Conservation (phyloP, 1,140 invertebrate species). For the Nomia melanderi region DNA sequence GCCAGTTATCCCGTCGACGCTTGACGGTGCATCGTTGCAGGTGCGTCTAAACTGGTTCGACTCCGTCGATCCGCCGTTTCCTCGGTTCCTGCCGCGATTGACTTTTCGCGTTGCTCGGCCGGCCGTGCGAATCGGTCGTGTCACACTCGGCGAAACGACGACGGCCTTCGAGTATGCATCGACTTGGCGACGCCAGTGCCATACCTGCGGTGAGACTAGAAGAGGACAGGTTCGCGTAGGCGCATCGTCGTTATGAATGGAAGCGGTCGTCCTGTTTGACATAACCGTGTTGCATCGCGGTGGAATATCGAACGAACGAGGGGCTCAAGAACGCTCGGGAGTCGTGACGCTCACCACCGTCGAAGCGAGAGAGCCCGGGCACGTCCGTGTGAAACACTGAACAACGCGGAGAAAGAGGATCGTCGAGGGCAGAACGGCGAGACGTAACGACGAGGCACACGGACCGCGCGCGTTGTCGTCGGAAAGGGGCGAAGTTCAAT, state of each 20-base stretch:
- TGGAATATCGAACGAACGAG: no score
- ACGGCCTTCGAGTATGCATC: slow-evolving; percentile 6
- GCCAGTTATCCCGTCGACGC: slow-evolving; percentile 39
- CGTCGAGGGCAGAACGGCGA: not conserved
- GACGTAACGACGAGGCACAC: not conserved
- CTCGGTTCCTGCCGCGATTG: no score
- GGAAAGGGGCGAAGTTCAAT: slow-evolving; percentile 14
- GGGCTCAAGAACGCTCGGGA: not conserved
- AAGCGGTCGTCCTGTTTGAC: not conserved
- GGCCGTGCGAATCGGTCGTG: no score
- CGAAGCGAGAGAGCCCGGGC: no score
- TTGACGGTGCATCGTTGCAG: slow-evolving; percentile 23
- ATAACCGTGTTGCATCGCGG: not conserved
- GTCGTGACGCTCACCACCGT: no score
- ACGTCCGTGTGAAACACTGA: no score
- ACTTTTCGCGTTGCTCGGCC: no score
- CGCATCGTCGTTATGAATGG: slow-evolving; percentile 42
- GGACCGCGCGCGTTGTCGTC: not conserved
- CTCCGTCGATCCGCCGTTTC: not conserved
- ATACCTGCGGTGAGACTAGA: slow-evolving; percentile 8
- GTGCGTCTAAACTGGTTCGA: not conserved
- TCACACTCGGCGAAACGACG: not conserved
- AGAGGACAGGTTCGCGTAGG: slow-evolving; percentile 16
- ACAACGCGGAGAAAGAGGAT: not conserved
- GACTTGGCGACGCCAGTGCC: slow-evolving; percentile 24